Evolutionary conservation across 1,140 invertebrate species (phyloP).

Genomic region (Apocrypta bakeri): DNA sequence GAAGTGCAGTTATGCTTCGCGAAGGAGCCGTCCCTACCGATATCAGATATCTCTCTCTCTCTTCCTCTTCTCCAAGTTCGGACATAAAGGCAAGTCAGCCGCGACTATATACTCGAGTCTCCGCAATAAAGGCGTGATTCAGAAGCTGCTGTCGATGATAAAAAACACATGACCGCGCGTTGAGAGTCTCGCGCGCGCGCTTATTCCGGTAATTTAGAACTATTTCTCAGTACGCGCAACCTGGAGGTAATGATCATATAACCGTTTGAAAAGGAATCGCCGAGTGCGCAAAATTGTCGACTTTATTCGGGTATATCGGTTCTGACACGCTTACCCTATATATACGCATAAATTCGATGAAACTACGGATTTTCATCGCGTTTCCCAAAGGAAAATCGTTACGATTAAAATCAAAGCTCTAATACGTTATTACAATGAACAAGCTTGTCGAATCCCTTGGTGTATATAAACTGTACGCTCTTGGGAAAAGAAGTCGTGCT

Average conservation of each 20-base stretch:
- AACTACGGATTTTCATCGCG: no score
- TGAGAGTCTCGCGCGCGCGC: slow-evolving; percentile 23
- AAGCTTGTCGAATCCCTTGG: no score
- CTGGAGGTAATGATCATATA: slow-evolving; percentile 9
- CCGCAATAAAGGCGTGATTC: slow-evolving; percentile 47
- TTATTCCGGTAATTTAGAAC: slow-evolving; percentile 13
- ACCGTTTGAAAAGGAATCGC: neutral
- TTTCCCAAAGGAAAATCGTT: no score
- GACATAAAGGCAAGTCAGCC: slow-evolving; percentile 28
- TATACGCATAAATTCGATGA: no score
- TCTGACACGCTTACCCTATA: no score
- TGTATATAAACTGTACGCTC: no score
- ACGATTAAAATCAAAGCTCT: no score
- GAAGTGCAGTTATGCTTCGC: slow-evolving; percentile 31
- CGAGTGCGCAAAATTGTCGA: neutral
- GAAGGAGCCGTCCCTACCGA: neutral
- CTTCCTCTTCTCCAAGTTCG: slow-evolving; percentile 38
- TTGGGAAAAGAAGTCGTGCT: neutral
- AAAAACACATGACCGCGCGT: slow-evolving; percentile 32
- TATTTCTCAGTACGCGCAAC: neutral
- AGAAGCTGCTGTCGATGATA: slow-evolving; percentile 36
- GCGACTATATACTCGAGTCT: neutral
- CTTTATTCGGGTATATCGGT: neutral
- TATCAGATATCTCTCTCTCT: slow-evolving; percentile 49
- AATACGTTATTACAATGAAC: no score